These are phyloP conservation scores for Listronotus bonariensis DNA, from an alignment of 1,140 invertebrate species.

Conservation along the genomic window DNA sequence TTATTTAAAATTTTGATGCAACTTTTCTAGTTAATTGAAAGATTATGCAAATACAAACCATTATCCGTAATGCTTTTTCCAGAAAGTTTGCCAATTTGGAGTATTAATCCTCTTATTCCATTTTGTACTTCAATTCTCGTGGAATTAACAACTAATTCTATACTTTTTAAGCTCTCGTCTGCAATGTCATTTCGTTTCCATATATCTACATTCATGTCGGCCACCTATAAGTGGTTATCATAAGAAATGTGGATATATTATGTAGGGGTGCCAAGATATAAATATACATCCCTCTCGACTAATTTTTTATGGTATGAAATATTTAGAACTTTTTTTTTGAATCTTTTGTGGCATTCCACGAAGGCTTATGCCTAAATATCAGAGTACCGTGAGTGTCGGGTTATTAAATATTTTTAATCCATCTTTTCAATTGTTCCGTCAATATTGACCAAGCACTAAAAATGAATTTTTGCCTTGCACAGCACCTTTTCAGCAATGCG, in stretches of 20 bases:
- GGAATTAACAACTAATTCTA: constrained; percentile 59
- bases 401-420: too few species aligned
- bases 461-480: too few species aligned
- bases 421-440: too few species aligned
- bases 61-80: constrained; percentile 33
- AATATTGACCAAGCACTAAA: too few species aligned
- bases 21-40: not conserved
- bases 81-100: constrained; percentile 51
- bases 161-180: constrained; percentile 58
- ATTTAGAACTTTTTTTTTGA: too few species aligned
- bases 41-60: not conserved
- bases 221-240: constrained; percentile 54
- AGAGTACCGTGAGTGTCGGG: too few species aligned
- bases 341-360: too few species aligned
- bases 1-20: too few species aligned
- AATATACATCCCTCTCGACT: too few species aligned
- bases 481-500: too few species aligned
- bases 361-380: too few species aligned
- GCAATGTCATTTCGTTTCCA: constrained; percentile 59
- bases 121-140: constrained; percentile 62
- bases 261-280: not conserved
- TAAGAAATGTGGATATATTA: not conserved
- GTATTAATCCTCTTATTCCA: constrained; percentile 57
- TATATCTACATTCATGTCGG: constrained; percentile 63
- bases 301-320: too few species aligned